Evolutionary conservation across 2,888 invertebrate species (phyloP).

Genomic region (Andrena chrysosceles): DNA sequence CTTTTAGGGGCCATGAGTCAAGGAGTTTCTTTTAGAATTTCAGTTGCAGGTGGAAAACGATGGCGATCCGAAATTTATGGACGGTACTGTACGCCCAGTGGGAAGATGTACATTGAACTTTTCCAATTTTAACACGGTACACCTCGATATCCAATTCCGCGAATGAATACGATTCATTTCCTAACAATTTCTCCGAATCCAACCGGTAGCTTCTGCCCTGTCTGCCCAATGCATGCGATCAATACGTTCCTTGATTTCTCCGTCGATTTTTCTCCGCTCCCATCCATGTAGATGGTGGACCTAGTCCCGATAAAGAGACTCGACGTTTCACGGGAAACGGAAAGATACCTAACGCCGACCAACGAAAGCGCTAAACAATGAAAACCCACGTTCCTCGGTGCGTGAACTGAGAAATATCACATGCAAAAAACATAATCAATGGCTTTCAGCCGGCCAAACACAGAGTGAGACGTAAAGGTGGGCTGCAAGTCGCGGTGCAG

Average conservation of each 20-base stretch:
- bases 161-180: slow-evolving; percentile 7
- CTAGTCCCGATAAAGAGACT: not conserved
- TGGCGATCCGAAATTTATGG: not conserved
- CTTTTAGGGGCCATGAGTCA: no score
- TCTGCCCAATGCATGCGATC: not conserved
- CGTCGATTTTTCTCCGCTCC: not conserved
- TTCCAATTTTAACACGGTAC: not conserved
- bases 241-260: not conserved
- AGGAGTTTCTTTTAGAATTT: no score
- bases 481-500: not conserved
- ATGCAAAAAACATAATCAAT: slow-evolving; percentile 50
- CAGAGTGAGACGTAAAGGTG: slow-evolving; percentile 8
- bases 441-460: slow-evolving; percentile 45
- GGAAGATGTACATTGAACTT: slow-evolving; percentile 4
- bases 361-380: slow-evolving; percentile 33
- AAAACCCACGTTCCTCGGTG: slow-evolving; percentile 15
- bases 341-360: slow-evolving; percentile 1
- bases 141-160: slow-evolving; percentile 14
- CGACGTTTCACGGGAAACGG: not conserved
- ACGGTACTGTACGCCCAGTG: slow-evolving; percentile 8
- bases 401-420: slow-evolving; percentile 34
- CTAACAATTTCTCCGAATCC: slow-evolving; percentile 23
- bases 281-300: not conserved
- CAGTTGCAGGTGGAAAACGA: not conserved
- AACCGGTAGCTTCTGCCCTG: not conserved